Evolutionary conservation across 1,140 invertebrate genomes (phyloP).

Genomic region (Melanaphis sacchari): DNA sequence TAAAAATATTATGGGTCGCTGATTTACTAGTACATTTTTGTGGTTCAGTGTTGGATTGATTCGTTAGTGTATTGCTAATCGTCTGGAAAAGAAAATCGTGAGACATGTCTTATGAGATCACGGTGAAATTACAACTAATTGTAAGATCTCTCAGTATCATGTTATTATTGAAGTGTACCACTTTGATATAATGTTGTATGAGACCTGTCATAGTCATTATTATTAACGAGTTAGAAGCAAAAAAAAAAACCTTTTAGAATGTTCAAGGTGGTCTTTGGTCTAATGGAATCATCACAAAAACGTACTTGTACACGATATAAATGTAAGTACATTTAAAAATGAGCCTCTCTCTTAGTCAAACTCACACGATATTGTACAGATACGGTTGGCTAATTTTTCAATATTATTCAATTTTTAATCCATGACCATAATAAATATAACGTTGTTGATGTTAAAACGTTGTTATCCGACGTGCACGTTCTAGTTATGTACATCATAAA

Average conservation of each 20-base stretch:
- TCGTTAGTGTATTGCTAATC: not conserved
- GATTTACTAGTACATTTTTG: not conserved
- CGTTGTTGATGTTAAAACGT: not conserved
- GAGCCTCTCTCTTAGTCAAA: not conserved
- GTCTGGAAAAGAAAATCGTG: constrained; percentile 27
- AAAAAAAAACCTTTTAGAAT: constrained; percentile 29
- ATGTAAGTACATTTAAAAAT: not conserved
- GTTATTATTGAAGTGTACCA: constrained; percentile 28
- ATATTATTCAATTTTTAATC: constrained; percentile 20
- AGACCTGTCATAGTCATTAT: constrained; percentile 39
- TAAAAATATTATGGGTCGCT: not conserved
- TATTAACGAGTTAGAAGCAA: constrained; percentile 36
- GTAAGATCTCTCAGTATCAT: constrained; percentile 11
- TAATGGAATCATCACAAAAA: constrained; percentile 6
- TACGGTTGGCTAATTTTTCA: constrained; percentile 16
- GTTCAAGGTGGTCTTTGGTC: constrained; percentile 15
- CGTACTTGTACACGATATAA: not conserved
- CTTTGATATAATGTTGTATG: constrained; percentile 1
- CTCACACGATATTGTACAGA: not conserved
- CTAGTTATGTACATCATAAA: not conserved
- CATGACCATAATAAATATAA: not conserved
- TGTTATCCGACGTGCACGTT: not conserved
- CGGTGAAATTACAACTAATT: constrained; percentile 7
- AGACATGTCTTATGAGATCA: not conserved
- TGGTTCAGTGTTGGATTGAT: not conserved